Percentiles rank a stretch among this genome's conserved stretches.
Evolutionary conservation across 2,113 vertebrate species (phyloP).

Genomic region (Anseranas semipalmata): DNA sequence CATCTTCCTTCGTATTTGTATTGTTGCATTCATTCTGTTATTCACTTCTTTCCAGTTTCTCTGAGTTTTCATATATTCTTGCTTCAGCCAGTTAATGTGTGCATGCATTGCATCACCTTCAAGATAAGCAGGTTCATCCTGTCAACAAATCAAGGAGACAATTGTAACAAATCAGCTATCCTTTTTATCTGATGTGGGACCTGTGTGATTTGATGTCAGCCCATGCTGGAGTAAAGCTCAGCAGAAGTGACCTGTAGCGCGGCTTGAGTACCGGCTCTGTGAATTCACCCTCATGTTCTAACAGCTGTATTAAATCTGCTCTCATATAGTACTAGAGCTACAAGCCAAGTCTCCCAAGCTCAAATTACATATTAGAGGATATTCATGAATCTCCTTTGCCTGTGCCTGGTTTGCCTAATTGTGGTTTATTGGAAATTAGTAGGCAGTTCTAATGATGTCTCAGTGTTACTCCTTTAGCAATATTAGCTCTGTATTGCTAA

Average conservation of each 20-base stretch:
- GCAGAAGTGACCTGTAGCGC: neutral
- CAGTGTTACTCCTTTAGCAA: neutral
- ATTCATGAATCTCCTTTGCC: neutral
- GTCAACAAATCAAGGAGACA: neutral
- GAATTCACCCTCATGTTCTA: neutral
- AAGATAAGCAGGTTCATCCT: conserved; percentile 59
- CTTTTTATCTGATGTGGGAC: neutral
- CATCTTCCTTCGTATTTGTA: conserved; percentile 72
- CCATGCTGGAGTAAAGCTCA: neutral
- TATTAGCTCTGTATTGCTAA: neutral
- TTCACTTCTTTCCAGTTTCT: conserved; percentile 75
- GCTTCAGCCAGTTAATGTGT: conserved; percentile 69
- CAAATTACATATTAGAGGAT: neutral
- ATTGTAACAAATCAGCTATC: neutral
- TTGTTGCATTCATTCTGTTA: conserved; percentile 69
- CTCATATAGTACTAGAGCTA: neutral
- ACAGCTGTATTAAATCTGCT: neutral
- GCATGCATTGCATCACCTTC: conserved; percentile 13
- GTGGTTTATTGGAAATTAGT: neutral
- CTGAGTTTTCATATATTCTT: conserved; percentile 71
- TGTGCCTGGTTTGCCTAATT: neutral
- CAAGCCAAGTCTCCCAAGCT: neutral
- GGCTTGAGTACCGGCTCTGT: neutral
- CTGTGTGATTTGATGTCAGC: neutral
- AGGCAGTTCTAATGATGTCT: neutral